These are phyloP conservation scores for Chrysodeixis includens DNA, from an alignment of 2,888 invertebrate species.

Conservation along the genomic window DNA sequence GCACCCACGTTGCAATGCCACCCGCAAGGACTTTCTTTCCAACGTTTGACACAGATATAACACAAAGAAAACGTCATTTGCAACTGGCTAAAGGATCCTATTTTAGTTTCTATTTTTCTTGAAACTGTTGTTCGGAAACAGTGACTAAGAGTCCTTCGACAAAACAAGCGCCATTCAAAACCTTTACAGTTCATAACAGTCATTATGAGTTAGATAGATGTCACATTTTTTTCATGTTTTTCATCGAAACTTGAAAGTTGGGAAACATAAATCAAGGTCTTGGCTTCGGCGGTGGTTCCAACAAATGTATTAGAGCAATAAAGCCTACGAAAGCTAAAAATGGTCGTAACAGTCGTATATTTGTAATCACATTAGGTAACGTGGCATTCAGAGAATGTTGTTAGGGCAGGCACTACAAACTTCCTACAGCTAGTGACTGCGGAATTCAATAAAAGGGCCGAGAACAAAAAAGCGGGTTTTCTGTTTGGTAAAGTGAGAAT, in stretches of 20 bases:
- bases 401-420: constrained; percentile 75
- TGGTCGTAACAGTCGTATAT: constrained; percentile 62
- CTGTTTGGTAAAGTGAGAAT: constrained; percentile 82
- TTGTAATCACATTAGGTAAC: constrained; percentile 73
- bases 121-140: constrained; percentile 43
- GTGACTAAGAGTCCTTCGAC: constrained; percentile 27
- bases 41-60: constrained; percentile 77
- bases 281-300: constrained; percentile 17
- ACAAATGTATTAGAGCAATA: constrained; percentile 56
- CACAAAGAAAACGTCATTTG: constrained; percentile 79
- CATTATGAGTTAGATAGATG: constrained; percentile 32
- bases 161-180: constrained; percentile 38
- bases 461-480: constrained; percentile 73
- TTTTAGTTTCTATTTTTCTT: constrained; percentile 54
- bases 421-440: constrained; percentile 73
- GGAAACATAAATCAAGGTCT: constrained; percentile 41
- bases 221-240: constrained; percentile 49
- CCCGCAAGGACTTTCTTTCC: constrained; percentile 79
- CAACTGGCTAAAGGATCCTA: constrained; percentile 61
- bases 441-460: constrained; percentile 86
- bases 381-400: constrained; percentile 76
- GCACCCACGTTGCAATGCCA: constrained; percentile 76
- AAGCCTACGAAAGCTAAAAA: constrained; percentile 59
- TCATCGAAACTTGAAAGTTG: constrained; percentile 35
- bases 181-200: constrained; percentile 31